Conservation (phyloP, 1,140 invertebrate genomes). For the Camponotus vicinus region DNA sequence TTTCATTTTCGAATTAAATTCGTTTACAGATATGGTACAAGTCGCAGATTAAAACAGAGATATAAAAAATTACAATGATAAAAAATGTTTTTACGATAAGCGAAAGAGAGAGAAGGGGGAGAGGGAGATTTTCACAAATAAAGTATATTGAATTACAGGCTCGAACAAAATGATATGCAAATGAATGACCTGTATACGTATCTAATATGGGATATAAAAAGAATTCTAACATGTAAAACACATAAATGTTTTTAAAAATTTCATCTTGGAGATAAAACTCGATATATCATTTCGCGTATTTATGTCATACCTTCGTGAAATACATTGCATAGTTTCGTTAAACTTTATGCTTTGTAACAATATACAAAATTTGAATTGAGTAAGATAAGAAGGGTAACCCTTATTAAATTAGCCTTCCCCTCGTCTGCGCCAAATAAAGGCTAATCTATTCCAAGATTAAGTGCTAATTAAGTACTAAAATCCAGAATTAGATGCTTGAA, state of each 20-base stretch:
- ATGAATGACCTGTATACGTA: background rate
- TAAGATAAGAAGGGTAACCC: background rate
- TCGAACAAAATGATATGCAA: background rate
- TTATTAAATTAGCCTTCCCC: too few species aligned
- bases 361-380: background rate
- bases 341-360: too few species aligned
- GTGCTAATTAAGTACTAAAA: too few species aligned
- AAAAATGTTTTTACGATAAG: slow-evolving; percentile 1
- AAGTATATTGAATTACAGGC: slow-evolving; percentile 3
- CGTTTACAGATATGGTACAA: background rate
- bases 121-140: background rate
- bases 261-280: background rate
- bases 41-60: background rate
- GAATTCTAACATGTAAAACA: too few species aligned
- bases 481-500: too few species aligned
- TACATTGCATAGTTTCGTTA: background rate
- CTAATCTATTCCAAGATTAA: too few species aligned
- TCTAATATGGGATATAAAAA: too few species aligned
- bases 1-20: slow-evolving; percentile 12
- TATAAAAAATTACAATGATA: background rate
- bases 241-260: too few species aligned
- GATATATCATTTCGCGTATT: background rate
- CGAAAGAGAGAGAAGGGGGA: too few species aligned
- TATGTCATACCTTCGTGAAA: background rate
- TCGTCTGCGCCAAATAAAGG: too few species aligned